A percentile compares a stretch with the other conserved stretches of the same genome.
Evolutionary conservation across 1,140 invertebrate genomes (phyloP).

Genomic region (Nasonia longicornis): DNA sequence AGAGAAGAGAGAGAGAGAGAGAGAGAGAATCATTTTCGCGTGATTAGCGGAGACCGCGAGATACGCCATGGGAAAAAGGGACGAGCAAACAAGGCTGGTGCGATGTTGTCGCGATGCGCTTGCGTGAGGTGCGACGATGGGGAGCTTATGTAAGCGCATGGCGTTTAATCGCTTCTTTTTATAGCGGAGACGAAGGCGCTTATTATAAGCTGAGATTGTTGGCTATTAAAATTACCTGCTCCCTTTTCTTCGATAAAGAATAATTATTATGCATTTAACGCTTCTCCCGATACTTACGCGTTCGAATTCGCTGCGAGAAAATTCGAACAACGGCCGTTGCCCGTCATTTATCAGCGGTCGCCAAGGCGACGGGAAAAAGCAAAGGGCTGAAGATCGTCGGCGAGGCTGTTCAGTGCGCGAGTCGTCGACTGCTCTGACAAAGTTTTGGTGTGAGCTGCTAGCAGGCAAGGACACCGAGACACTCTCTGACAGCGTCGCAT

Average conservation of each 20-base stretch:
- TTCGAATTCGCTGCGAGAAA: background rate
- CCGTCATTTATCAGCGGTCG: conserved; percentile 2
- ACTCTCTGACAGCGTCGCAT: no score
- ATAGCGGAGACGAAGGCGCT: background rate
- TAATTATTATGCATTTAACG: background rate
- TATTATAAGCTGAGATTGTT: background rate
- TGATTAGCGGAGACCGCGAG: background rate
- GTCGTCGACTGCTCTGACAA: background rate
- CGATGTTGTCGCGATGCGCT: background rate
- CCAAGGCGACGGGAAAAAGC: conserved; percentile 41
- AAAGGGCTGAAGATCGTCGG: conserved; percentile 22
- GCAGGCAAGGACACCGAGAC: background rate
- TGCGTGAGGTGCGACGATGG: no score
- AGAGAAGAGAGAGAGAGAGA: background rate
- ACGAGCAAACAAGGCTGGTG: background rate
- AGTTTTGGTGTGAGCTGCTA: conserved; percentile 3
- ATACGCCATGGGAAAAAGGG: background rate
- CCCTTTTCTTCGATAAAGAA: background rate
- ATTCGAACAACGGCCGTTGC: background rate
- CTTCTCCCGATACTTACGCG: background rate
- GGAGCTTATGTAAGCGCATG: background rate
- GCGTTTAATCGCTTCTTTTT: background rate
- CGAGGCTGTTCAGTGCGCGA: background rate
- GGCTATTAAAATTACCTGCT: no score
- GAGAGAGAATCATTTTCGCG: background rate